Evolutionary conservation across 2,113 vertebrate genomes (phyloP), one percentile per base, ranked within the genome.

Genomic region (Psittacula cyanocephala): DNA sequence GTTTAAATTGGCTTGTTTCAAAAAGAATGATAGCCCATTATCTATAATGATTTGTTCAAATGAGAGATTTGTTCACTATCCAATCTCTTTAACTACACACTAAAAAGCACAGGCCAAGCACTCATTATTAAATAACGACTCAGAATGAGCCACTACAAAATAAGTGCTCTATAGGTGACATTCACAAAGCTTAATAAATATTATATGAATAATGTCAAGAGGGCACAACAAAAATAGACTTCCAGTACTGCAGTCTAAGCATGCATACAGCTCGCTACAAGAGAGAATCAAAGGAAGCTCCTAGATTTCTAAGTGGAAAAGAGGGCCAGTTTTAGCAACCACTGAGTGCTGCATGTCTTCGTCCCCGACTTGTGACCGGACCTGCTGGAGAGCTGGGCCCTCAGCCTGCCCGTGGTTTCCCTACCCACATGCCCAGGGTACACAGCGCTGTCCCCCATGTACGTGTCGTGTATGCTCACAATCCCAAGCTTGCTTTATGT

Each of bases 361-460:
- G 59, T 46, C 63, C 64, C 60, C 59, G 33, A 55, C 64, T 81
- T 70, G 60, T 88, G 68, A 94, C 41, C 41, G 81, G 82, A 77
- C 13, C 50, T 44, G 46, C 39, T 0, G 0, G 70, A 52, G 57
- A 52, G 67, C 25, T 20, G 14, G 0, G 1, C n/a, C 52, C 35
- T 14, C 13, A 71, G 65, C 37, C 44, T 60, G 64, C 35, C 76
- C 2, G 0, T 29, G 25, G 9, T 43, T 46, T 81, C 53, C 9
- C 24, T 77, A 76, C 35, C 71, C 76, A 29, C 24, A 49, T 28
- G 17, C 25, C 49, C 1, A 0, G 28, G 46, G 24, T 0, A 55
- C 0, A 8, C 16, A 28, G 53, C 1, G 1, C 35, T 72, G 64
- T 10, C 35, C 31, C 14, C 3, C 0, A 0, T 17, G 60, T 16